Conservation (phyloP, 2,113 vertebrate genomes). For the Athene cunicularia region DNA sequence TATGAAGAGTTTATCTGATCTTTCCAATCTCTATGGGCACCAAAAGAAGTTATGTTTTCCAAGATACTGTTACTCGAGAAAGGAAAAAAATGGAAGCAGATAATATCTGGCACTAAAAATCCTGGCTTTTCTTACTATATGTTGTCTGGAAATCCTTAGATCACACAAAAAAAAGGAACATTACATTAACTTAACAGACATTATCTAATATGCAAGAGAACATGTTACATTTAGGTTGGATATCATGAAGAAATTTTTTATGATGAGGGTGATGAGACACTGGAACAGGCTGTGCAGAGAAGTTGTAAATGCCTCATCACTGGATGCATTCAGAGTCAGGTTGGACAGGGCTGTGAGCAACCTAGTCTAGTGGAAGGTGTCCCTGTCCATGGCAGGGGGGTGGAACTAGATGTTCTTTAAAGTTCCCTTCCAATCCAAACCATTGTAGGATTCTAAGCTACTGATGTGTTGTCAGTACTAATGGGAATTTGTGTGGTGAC, state of each 20-base stretch:
- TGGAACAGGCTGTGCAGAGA: background rate
- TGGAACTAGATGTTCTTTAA: background rate
- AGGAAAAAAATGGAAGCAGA: background rate
- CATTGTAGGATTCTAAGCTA: background rate
- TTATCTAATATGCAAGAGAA: background rate
- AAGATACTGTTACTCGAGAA: background rate
- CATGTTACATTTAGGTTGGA: background rate
- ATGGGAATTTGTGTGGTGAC: background rate
- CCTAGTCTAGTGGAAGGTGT: background rate
- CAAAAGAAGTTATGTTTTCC: background rate
- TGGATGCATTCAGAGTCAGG: accelerated
- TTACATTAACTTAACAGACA: background rate
- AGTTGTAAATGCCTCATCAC: background rate
- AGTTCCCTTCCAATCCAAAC: background rate
- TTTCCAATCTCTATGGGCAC: background rate
- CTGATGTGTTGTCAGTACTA: background rate
- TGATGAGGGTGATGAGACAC: background rate
- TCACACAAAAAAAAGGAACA: background rate
- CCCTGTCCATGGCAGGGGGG: background rate
- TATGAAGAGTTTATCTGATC: background rate
- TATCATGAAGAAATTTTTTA: background rate
- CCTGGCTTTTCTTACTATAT: background rate
- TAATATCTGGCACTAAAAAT: background rate
- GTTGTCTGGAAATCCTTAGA: background rate
- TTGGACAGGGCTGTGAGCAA: background rate